phyloP scores from a whole-genome alignment of 92 coral and sea anemone species.

The Porites cylindrica region DNA sequence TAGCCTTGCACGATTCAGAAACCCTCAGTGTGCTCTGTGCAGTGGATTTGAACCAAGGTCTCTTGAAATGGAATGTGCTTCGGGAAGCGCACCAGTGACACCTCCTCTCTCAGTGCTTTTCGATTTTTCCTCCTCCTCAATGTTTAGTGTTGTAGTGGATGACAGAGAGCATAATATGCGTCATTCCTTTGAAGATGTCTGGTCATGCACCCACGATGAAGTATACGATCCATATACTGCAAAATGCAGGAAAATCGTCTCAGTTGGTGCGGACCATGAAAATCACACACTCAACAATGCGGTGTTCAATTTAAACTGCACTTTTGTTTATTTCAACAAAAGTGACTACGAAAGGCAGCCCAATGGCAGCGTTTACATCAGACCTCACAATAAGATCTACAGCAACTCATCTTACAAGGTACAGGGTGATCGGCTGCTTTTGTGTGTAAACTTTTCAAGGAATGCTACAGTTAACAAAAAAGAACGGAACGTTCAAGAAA shows the following conservation, averaged over 20 bases:
- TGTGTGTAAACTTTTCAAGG: slow-evolving; percentile 30
- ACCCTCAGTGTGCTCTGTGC: slow-evolving; percentile 65
- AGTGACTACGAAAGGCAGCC: slow-evolving; percentile 5
- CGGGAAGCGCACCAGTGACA: background rate
- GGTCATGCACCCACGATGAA: slow-evolving; percentile 33
- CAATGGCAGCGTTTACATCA: slow-evolving; percentile 25
- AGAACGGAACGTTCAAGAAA: background rate
- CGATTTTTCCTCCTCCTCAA: slow-evolving; percentile 62
- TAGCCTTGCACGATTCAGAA: slow-evolving; percentile 27
- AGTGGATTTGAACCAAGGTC: slow-evolving; percentile 31
- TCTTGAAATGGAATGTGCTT: slow-evolving; percentile 8
- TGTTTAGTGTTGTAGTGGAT: slow-evolving; percentile 20
- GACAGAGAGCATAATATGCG: background rate
- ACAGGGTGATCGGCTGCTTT: background rate
- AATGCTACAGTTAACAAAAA: background rate
- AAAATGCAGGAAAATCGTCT: slow-evolving; percentile 35
- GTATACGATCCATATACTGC: slow-evolving; percentile 64
- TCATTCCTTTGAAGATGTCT: background rate
- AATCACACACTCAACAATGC: background rate
- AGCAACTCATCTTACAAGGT: background rate
- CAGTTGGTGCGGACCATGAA: background rate
- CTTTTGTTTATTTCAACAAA: slow-evolving; percentile 23
- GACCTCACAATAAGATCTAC: slow-evolving; percentile 10
- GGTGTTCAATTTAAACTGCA: slow-evolving; percentile 22
- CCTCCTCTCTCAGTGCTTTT: slow-evolving; percentile 64